A percentile compares a stretch with the other conserved stretches of the same genome.
phyloP scores from a whole-genome alignment of 2,888 invertebrate species.

The Perizoma flavofasciatum region DNA sequence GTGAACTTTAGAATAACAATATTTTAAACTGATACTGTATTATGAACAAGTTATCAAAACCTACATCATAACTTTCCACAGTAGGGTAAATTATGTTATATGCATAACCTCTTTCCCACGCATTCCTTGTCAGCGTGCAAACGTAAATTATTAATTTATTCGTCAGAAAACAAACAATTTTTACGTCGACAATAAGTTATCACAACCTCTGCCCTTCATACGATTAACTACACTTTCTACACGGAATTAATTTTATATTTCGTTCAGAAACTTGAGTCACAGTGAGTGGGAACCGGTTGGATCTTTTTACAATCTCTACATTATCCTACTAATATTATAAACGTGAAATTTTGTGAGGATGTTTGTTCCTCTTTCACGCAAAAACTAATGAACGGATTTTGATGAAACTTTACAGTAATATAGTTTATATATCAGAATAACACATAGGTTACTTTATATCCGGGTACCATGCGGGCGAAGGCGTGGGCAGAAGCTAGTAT shows the following conservation, averaged over 20 bases:
- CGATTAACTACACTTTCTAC: conserved; percentile 54
- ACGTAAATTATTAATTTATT: conserved; percentile 32
- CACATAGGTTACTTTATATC: too few species aligned
- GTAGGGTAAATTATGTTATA: conserved; percentile 14
- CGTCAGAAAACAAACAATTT: conserved; percentile 46
- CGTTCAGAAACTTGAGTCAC: conserved; percentile 9
- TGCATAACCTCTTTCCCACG: conserved; percentile 20
- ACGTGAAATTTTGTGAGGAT: too few species aligned
- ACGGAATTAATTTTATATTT: conserved; percentile 48
- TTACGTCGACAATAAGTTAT: conserved; percentile 29
- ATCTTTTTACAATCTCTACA: neutral
- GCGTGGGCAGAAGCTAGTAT: too few species aligned
- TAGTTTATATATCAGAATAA: too few species aligned
- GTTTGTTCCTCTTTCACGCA: too few species aligned
- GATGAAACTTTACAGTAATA: too few species aligned
- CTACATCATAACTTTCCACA: conserved; percentile 12
- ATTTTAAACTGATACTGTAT: too few species aligned
- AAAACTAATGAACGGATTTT: too few species aligned
- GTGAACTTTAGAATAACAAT: too few species aligned
- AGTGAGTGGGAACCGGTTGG: neutral
- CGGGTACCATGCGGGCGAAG: too few species aligned
- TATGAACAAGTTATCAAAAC: conserved; percentile 6
- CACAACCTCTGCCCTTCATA: conserved; percentile 48
- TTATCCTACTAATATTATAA: too few species aligned
- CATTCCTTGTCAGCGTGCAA: conserved; percentile 10